Base-by-base conservation (phyloP, 2,113 vertebrate species). In the Tretioscincus oriximinensis region DNA sequence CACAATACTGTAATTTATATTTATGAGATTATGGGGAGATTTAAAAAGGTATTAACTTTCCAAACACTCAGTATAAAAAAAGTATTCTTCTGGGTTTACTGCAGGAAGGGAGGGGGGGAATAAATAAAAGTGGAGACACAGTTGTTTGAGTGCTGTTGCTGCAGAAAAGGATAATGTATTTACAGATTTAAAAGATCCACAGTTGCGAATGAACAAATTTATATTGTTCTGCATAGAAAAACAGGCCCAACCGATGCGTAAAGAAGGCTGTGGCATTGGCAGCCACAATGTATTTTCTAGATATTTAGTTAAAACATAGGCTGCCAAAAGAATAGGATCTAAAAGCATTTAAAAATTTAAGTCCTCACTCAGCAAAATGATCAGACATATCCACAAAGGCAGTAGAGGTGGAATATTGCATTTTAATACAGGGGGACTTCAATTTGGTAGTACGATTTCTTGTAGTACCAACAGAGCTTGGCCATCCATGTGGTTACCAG, bases 11-110 rank as follows among this genome's bases (percentile, higher is more conserved):
- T 70, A 78, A 90, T 93, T 91, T 90, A 84, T 88, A 88, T 91
- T 90, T 90, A 91, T 90, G 90, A 92, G 88, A 88, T 90, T 87
- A 89, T 3, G 54, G 72, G 67, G 76, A 88, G 78, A 88, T 88
- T 84, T 80, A 60, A 82, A 76, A 60, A 73, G 74, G 80, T 79
- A 51, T 12, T 73, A 86, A 86, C 47, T 76, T 85, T 77, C 20
- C 67, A 85, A 85, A 84, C 71, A 67, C 76, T 74, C 9, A 0
- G 49, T 84, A 60, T 3, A 2, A 69, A 71, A 45, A 60, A 16
- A 51, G 7, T 2, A 84, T 84, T 68, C 47, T 18, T 88, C 81
- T 1, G 1, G 76, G 0, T 82, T 87, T 63, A 51, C 26, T 47
- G 51, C 45, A 31, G 26, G 41, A 85, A 73, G 12, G 75, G 78